Percentiles rank a stretch among this genome's conserved stretches.
phyloP scores from a whole-genome alignment of 1,140 invertebrate species.

The Brachionus calyciflorus region DNA sequence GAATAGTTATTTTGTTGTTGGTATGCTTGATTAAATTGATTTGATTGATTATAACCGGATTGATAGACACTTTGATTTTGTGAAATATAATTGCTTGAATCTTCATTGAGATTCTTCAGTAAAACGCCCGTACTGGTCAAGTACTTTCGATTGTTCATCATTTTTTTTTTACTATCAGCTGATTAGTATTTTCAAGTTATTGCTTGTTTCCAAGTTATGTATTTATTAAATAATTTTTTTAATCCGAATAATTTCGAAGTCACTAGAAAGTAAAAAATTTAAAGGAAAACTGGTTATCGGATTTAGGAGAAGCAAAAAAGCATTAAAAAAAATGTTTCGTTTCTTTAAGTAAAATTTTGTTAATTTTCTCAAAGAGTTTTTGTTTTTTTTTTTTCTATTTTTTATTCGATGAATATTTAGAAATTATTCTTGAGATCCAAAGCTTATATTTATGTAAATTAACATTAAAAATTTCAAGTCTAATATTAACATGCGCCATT shows the following conservation, averaged over 20 bases:
- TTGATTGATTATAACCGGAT: background rate
- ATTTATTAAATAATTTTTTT: background rate
- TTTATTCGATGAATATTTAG: too few relatives aligned
- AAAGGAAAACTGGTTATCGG: constrained; percentile 6
- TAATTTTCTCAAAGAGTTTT: too few relatives aligned
- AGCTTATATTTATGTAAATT: constrained; percentile 43
- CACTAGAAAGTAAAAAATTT: constrained; percentile 41
- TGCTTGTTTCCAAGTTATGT: background rate
- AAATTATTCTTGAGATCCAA: constrained; percentile 4
- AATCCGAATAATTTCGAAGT: background rate
- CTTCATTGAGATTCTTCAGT: constrained; percentile 29
- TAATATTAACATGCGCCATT: background rate
- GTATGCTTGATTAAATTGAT: background rate
- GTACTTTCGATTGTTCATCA: constrained; percentile 43
- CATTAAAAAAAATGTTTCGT: background rate
- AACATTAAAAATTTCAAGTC: background rate
- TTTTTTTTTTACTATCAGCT: background rate
- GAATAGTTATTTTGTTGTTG: constrained; percentile 4
- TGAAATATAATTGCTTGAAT: constrained; percentile 2
- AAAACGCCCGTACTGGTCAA: constrained; percentile 42
- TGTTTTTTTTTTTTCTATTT: constrained; percentile 34
- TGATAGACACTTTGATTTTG: background rate
- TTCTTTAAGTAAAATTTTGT: constrained; percentile 6
- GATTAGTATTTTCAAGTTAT: background rate
- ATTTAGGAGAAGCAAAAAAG: constrained; percentile 1